A percentile compares a stretch with the other conserved stretches of the same genome.
These are phyloP conservation scores for Dastarcus helophoroides DNA, from an alignment of 2,888 invertebrate species.

Conservation along the genomic window DNA sequence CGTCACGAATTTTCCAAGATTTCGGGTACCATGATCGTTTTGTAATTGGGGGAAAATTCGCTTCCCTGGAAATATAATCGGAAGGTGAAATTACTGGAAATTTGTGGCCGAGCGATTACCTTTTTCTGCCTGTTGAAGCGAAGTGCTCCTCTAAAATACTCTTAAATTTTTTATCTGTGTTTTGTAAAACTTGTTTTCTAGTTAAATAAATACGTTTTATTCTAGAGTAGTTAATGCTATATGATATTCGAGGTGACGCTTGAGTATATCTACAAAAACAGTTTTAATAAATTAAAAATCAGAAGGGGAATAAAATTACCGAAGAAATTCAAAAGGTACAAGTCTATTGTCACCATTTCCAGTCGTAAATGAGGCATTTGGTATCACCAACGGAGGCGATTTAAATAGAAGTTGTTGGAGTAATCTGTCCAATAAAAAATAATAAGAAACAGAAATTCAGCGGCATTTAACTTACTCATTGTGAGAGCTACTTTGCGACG, in stretches of 20 bases:
- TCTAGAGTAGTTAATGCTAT: conserved; percentile 21
- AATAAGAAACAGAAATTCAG: conserved; percentile 11
- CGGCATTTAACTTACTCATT: conserved; percentile 16
- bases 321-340: conserved; percentile 24
- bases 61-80: conserved; percentile 7
- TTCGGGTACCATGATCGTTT: conserved; percentile 28
- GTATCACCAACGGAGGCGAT: conserved; percentile 21
- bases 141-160: conserved; percentile 7
- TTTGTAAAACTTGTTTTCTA: conserved; percentile 21
- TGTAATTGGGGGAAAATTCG: neutral
- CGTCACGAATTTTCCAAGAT: conserved; percentile 20
- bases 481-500: too few species aligned
- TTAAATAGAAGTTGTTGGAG: conserved; percentile 22
- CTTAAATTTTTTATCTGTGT: conserved; percentile 5
- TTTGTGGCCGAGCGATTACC: too few species aligned
- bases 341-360: conserved; percentile 19
- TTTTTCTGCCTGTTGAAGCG: too few species aligned
- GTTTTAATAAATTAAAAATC: conserved; percentile 7
- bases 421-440: conserved; percentile 13
- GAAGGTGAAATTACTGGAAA: conserved; percentile 3
- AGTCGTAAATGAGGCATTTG: conserved; percentile 19
- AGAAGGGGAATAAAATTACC: conserved; percentile 18
- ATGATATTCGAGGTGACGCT: conserved; percentile 24
- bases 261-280: conserved; percentile 26
- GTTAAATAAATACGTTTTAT: conserved; percentile 19